phyloP scores from a whole-genome alignment of 2,113 vertebrate genomes.

The Chaetops frenatus region DNA sequence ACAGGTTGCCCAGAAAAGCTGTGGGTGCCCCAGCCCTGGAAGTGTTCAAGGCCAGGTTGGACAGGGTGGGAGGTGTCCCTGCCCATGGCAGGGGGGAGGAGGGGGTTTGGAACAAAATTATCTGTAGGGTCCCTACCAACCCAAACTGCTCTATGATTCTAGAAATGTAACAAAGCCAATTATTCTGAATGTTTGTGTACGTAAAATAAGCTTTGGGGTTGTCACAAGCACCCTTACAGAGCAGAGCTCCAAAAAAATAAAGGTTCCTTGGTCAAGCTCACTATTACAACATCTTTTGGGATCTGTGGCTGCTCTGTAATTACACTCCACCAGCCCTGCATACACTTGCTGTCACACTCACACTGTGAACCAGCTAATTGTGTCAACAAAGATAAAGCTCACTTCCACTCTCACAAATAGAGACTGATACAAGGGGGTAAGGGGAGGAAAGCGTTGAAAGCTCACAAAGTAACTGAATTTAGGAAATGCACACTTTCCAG shows the following conservation, averaged over 20 bases:
- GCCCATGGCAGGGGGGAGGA: not conserved
- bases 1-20: not conserved
- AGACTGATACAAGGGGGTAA: not conserved
- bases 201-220: not conserved
- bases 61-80: not conserved
- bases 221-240: accelerated
- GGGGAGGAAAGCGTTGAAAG: not conserved
- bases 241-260: not conserved
- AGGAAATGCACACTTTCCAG: not conserved
- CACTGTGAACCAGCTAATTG: not conserved
- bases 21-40: not conserved
- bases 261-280: not conserved
- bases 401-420: not conserved
- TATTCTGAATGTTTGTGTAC: accelerated
- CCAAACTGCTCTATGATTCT: not conserved
- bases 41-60: not conserved
- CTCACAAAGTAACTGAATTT: not conserved
- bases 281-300: not conserved
- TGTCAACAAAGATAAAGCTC: not conserved
- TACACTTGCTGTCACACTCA: not conserved
- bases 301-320: not conserved
- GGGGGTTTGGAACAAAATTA: not conserved
- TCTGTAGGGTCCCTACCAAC: not conserved
- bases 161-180: not conserved
- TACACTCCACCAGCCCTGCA: not conserved